Percentiles rank a stretch among this genome's conserved stretches.
phyloP scores from a whole-genome alignment of 2,113 vertebrate species.

The Andinoacara biseriatus region DNA sequence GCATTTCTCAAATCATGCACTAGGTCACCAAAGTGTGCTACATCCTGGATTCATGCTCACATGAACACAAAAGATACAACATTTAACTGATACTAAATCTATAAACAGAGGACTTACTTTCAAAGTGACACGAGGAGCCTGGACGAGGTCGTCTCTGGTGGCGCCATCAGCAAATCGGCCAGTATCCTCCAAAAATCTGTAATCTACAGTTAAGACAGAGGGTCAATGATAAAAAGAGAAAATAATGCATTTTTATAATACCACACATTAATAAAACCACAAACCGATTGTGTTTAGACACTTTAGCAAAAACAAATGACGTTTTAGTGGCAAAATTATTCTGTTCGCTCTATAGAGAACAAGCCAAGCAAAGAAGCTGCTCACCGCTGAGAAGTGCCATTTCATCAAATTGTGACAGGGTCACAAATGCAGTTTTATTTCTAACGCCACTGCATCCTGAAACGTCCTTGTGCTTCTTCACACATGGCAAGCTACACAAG shows the following conservation, averaged over 20 bases:
- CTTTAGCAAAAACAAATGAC: neutral
- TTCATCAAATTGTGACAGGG: slow-evolving; percentile 88
- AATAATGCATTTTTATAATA: neutral
- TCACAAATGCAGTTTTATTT: slow-evolving; percentile 89
- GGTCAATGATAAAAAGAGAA: neutral
- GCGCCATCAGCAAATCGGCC: slow-evolving; percentile 88
- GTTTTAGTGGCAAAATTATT: neutral
- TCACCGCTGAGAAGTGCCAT: slow-evolving; percentile 92
- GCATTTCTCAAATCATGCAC: no score
- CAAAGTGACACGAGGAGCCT: slow-evolving; percentile 14
- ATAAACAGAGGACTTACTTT: slow-evolving; percentile 55
- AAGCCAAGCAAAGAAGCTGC: slow-evolving; percentile 20
- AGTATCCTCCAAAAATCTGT: slow-evolving; percentile 94
- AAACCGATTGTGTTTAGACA: no score
- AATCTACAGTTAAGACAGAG: slow-evolving; percentile 83
- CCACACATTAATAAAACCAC: neutral
- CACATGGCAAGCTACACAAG: slow-evolving; percentile 86
- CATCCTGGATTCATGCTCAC: accelerated
- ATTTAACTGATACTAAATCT: neutral
- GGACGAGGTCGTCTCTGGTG: slow-evolving; percentile 79
- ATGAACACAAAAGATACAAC: neutral
- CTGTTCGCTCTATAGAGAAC: neutral
- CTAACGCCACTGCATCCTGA: slow-evolving; percentile 88
- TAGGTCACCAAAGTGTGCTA: neutral
- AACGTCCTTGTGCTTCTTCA: slow-evolving; percentile 90